Conservation (phyloP, 2,797 vertebrate species). For the Takifugu rubripes region DNA sequence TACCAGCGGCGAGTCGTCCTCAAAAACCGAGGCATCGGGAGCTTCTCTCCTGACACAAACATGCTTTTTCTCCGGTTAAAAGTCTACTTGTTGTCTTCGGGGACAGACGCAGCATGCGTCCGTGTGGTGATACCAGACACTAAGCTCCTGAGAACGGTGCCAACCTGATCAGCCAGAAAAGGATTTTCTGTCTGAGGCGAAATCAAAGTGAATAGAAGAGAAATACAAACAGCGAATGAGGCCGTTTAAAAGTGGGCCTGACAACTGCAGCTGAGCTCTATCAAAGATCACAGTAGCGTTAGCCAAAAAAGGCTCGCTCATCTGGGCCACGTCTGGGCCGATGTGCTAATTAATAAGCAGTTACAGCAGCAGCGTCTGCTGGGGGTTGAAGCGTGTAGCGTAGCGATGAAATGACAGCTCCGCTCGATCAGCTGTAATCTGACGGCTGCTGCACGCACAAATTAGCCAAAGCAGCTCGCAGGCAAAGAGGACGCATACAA, state of each 20-base stretch:
- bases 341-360: too few species aligned
- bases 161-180: too few species aligned
- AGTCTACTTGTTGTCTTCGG: conserved; percentile 14
- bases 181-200: conserved; percentile 14
- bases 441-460: too few species aligned
- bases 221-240: conserved; percentile 12
- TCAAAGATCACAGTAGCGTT: neutral
- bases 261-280: neutral
- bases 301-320: too few species aligned
- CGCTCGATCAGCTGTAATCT: too few species aligned
- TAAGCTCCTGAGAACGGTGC: neutral
- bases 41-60: conserved; percentile 35
- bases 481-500: too few species aligned
- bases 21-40: conserved; percentile 41
- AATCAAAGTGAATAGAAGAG: conserved; percentile 21
- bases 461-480: too few species aligned
- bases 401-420: too few species aligned
- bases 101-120: conserved; percentile 6
- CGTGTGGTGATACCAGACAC: conserved; percentile 22
- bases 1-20: conserved; percentile 51
- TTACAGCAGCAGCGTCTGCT: too few species aligned
- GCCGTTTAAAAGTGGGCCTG: conserved; percentile 16
- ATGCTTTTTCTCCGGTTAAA: conserved; percentile 33
- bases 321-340: too few species aligned
- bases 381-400: too few species aligned